Evolutionary conservation across 1,140 invertebrate species (phyloP), one percentile per base, ranked within the genome.

Genomic region (Sesamia nonagrioides): DNA sequence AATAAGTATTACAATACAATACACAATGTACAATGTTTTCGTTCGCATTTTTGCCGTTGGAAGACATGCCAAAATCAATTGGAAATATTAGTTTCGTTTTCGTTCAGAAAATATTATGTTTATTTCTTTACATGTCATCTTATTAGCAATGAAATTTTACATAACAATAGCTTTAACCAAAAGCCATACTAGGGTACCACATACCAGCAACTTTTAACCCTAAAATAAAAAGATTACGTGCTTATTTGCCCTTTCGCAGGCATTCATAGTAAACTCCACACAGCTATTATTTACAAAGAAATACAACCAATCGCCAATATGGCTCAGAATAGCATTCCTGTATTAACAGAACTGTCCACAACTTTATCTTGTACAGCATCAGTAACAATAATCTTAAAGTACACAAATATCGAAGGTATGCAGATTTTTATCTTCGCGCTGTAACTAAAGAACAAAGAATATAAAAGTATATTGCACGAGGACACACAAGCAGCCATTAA

Each of bases 361-460:
- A 58, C n/a, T 42, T 56, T 77, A 77, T 77, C 74, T 77, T 6
- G 58, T 37, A 68, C 61, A 56, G 4, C 27, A 77, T 77, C 74
- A 77, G 42, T 50, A 48, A n/a, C 73, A 76, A 61, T 76, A 76
- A 76, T 58, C 73, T 76, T 76, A 76, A 63, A 76, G 40, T 76
- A 68, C 37, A 68, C 33, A 68, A 66, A 56, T 48, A 77, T 75
- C 58, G 73, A 77, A 37, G 48, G 42, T 77, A 77, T 77, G 58
- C 74, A 77, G 74, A 77, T 77, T 48, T 48, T 76, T 50, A 76
- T 76, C 74, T 77, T 21, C 48, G 1, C 69, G 33, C 37, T 68
- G 74, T 77, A 77, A 77, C 74, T 54, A 68, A 48, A 77, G 61
- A 77, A 77, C 74, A 77, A 77, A 77, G 74, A 54, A 77, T 35